Conservation (phyloP, 2,888 invertebrate genomes). For the Elgonia sp. region DNA sequence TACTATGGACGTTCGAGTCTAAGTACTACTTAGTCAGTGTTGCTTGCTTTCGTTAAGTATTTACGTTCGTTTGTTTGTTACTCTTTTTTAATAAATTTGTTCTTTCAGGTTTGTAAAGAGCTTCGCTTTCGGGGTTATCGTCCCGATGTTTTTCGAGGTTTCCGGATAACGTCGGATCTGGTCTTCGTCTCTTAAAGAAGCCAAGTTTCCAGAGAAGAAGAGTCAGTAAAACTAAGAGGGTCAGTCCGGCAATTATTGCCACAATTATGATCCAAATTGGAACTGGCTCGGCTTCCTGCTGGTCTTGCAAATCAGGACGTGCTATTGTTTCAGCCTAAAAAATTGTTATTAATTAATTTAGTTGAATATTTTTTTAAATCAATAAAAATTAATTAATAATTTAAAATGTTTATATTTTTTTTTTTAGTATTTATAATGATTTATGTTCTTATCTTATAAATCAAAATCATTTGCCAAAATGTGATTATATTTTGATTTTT, state of each 20-base stretch:
- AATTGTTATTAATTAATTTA: slow-evolving; percentile 56
- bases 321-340: slow-evolving; percentile 94
- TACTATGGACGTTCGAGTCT: slow-evolving; percentile 65
- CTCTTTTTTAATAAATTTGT: not conserved
- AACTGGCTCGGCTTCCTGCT: slow-evolving; percentile 91
- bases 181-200: slow-evolving; percentile 95
- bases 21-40: slow-evolving; percentile 61
- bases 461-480: too few relatives aligned
- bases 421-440: too few relatives aligned
- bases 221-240: slow-evolving; percentile 93
- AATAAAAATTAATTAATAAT: too few relatives aligned
- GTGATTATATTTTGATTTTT: too few relatives aligned
- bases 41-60: slow-evolving; percentile 57
- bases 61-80: slow-evolving; percentile 14
- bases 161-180: slow-evolving; percentile 94
- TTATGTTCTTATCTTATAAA: too few relatives aligned
- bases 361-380: slow-evolving; percentile 88
- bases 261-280: slow-evolving; percentile 96
- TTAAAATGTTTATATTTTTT: too few relatives aligned
- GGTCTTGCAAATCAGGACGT: slow-evolving; percentile 93
- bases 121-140: slow-evolving; percentile 89
- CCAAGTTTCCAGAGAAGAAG: slow-evolving; percentile 95
- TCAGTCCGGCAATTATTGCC: slow-evolving; percentile 94
- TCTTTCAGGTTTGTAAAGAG: slow-evolving; percentile 85
- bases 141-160: slow-evolving; percentile 93